Percentiles rank a stretch among this genome's conserved stretches.
Conservation (phyloP, 2,888 invertebrate genomes). For the Marronus borbonicus region DNA sequence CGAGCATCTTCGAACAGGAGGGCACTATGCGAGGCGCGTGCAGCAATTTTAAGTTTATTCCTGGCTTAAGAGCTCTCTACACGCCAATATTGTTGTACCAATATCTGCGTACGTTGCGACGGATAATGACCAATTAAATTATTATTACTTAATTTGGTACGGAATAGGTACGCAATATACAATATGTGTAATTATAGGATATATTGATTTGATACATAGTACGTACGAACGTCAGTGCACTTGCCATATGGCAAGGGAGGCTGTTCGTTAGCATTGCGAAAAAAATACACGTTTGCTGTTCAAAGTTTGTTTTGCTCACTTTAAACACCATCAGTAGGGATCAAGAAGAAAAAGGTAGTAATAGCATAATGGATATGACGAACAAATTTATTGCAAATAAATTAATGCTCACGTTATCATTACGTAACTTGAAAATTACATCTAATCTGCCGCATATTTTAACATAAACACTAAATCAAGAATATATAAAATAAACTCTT, state of each 20-base stretch:
- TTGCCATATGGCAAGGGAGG: slow-evolving; percentile 6
- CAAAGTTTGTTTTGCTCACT: background rate
- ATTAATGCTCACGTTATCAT: background rate
- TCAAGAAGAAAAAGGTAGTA: background rate
- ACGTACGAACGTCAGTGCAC: background rate
- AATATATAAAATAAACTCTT: background rate
- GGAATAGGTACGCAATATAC: slow-evolving; percentile 11
- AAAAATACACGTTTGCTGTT: background rate
- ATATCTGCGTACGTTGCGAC: background rate
- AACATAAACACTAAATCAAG: background rate
- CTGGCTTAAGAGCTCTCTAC: background rate
- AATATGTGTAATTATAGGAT: slow-evolving; percentile 36
- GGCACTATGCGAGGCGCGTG: slow-evolving; percentile 1
- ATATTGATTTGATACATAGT: background rate
- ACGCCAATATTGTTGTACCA: background rate
- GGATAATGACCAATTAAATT: slow-evolving; percentile 41
- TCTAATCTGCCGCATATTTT: background rate
- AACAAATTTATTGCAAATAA: background rate
- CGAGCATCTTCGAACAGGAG: background rate
- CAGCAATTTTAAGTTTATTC: slow-evolving; percentile 4
- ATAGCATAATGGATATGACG: background rate
- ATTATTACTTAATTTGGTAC: slow-evolving; percentile 38
- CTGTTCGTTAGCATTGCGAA: background rate
- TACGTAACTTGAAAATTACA: background rate
- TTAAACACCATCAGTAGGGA: background rate